Evolutionary conservation across 2,113 vertebrate species (phyloP).

Genomic region (Nannobrachium achirus): DNA sequence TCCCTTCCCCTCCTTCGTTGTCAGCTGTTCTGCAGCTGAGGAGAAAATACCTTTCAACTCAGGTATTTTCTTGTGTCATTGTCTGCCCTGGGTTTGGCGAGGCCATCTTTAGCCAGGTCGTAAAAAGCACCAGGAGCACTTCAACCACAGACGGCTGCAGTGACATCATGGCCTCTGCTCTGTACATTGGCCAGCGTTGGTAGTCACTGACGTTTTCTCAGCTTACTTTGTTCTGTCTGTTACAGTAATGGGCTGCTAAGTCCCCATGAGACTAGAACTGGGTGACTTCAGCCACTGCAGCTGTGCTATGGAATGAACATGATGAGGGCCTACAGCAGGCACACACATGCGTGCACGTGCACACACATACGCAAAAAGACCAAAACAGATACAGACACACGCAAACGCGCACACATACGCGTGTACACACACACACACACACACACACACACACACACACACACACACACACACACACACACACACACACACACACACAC

Average conservation of each 20-base stretch:
- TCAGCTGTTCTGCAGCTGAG: constrained; percentile 41
- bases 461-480: neutral
- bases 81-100: neutral
- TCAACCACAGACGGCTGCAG: neutral
- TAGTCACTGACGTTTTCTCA: constrained; percentile 36
- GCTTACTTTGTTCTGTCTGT: constrained; percentile 61
- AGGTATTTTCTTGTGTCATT: constrained; percentile 42
- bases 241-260: constrained; percentile 74
- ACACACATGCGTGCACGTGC: constrained; percentile 1
- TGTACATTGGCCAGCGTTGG: constrained; percentile 34
- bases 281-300: constrained; percentile 66
- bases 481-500: constrained; percentile 4
- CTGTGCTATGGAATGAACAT: constrained; percentile 62
- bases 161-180: constrained; percentile 42
- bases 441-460: neutral
- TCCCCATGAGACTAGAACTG: constrained; percentile 51
- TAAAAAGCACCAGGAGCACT: constrained; percentile 1
- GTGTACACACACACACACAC: neutral
- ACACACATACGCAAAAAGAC: neutral
- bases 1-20: neutral
- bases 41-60: constrained; percentile 40
- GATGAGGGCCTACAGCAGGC: constrained; percentile 51
- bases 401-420: neutral
- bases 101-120: constrained; percentile 19
- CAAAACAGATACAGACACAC: neutral